phyloP scores from a whole-genome alignment of 2,113 vertebrate species.

The Leuciscus idus region DNA sequence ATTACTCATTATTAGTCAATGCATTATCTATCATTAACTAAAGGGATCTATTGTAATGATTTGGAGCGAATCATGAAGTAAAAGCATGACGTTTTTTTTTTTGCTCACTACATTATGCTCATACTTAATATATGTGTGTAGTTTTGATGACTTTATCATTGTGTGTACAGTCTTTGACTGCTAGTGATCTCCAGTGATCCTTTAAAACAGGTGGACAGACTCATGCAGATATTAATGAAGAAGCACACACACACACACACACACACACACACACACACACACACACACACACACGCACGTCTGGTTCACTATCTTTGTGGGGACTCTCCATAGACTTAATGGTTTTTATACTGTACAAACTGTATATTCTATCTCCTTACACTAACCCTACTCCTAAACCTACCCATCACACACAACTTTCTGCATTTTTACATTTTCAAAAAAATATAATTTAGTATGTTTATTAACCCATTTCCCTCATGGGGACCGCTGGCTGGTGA shows the following conservation, averaged over 20 bases:
- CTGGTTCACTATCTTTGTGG: too few species aligned
- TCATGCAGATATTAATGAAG: not conserved
- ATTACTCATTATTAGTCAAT: too few species aligned
- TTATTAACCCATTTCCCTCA: too few species aligned
- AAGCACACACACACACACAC: not conserved
- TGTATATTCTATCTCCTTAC: too few species aligned
- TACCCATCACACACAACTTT: too few species aligned
- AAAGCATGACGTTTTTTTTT: not conserved
- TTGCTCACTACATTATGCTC: not conserved
- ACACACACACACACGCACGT: not conserved
- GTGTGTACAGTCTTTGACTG: not conserved
- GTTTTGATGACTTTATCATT: not conserved
- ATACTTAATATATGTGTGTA: not conserved
- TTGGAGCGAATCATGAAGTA: not conserved
- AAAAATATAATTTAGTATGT: too few species aligned
- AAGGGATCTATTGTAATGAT: not conserved
- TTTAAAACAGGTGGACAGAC: not conserved
- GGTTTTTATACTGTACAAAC: too few species aligned
- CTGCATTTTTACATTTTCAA: too few species aligned
- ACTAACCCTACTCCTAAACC: too few species aligned
- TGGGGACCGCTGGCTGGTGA: too few species aligned
- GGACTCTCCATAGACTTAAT: too few species aligned
- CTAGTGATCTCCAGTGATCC: not conserved
- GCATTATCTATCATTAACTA: too few species aligned
- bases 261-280: not conserved